Evolutionary conservation across 1,140 invertebrate species (phyloP).

Genomic region (Euura saliciscinereae): DNA sequence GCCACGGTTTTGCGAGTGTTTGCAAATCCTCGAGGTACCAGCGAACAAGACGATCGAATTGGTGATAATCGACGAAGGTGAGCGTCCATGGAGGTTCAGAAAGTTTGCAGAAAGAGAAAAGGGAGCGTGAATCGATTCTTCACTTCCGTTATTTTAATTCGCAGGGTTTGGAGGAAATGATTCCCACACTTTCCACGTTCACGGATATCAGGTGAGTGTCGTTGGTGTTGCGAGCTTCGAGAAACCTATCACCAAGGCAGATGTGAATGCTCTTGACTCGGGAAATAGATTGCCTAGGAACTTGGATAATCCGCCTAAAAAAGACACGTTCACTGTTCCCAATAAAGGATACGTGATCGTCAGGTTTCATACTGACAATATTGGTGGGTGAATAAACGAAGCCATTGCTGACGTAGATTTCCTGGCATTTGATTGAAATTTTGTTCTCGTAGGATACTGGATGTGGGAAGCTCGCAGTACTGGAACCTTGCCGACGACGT

Average conservation of each 20-base stretch:
- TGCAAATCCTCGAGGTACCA: conserved; percentile 35
- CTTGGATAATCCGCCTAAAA: conserved; percentile 37
- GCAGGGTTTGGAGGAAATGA: conserved; percentile 37
- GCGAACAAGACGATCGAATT: conserved; percentile 32
- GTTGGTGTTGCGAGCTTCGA: conserved; percentile 30
- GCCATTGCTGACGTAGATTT: too few species aligned
- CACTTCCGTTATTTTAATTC: background rate
- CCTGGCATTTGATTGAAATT: background rate
- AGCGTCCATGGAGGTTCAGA: background rate
- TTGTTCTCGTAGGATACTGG: conserved; percentile 35
- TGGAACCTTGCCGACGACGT: conserved; percentile 21
- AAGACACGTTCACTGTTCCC: conserved; percentile 45
- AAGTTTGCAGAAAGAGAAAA: too few species aligned
- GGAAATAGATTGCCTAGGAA: conserved; percentile 53
- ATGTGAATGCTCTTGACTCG: conserved; percentile 40
- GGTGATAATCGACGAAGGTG: conserved; percentile 42
- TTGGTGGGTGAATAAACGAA: conserved; percentile 25
- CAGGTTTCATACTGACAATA: conserved; percentile 40
- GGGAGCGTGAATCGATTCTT: too few species aligned
- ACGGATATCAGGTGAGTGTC: conserved; percentile 38
- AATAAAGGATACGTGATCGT: conserved; percentile 43
- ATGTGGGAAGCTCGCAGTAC: conserved; percentile 41
- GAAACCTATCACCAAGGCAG: conserved; percentile 32
- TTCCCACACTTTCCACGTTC: conserved; percentile 38
- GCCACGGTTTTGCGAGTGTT: conserved; percentile 40